Base-by-base conservation (phyloP, 2,113 vertebrate genomes). In the Oryzias woworae region DNA sequence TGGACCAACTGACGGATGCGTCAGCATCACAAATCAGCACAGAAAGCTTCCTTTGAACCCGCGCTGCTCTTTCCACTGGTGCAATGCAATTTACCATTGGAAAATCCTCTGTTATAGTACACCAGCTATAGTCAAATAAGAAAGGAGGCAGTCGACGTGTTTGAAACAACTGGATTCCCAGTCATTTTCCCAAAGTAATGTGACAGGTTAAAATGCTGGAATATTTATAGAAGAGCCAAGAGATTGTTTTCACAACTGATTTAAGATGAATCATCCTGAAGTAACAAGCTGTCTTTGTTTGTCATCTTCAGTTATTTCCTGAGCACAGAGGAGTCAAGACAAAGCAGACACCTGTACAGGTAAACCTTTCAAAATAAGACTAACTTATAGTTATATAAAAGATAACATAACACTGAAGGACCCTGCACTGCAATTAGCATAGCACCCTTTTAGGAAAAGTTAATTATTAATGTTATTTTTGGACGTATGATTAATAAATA, bases 321-420 rank as follows among this genome's bases (percentile, higher is more conserved):
- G 78, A 94, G 93, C 69, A 82, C 90, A 18, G 93, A 94, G 45
- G 90, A 89, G 17, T 92, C 90, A 14, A 85, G 82, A 64, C 88
- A 90, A n/a, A 90, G 88, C 80, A 85, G 91, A 79, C 93, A 94
- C 66, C 89, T 94, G 14, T 93, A 92, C 86, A 93, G 93, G 93
- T 94, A 69, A 79, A 70, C 23, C 16, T 26, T n/a, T 47, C 7
- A 48, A 42, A 16, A 4, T 22, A 14, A 13, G 53, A 12, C 46
- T 48, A 12, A 48, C n/a, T 12, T 48, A n/a, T 16, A 28, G 26
- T 28, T 28, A 36, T 12, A 36, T 36, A 36, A 36, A 36, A 36
- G 31, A 36, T 36, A 36, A 36, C 36, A 36, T 2, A 36, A 36
- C 36, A 13, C 36, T 36, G 36, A 36, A 36, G 10, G 36, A 36